A percentile compares a stretch with the other conserved stretches of the same genome.
Evolutionary conservation across 1,140 invertebrate species (phyloP).

Genomic region (Lepidurus packardi): DNA sequence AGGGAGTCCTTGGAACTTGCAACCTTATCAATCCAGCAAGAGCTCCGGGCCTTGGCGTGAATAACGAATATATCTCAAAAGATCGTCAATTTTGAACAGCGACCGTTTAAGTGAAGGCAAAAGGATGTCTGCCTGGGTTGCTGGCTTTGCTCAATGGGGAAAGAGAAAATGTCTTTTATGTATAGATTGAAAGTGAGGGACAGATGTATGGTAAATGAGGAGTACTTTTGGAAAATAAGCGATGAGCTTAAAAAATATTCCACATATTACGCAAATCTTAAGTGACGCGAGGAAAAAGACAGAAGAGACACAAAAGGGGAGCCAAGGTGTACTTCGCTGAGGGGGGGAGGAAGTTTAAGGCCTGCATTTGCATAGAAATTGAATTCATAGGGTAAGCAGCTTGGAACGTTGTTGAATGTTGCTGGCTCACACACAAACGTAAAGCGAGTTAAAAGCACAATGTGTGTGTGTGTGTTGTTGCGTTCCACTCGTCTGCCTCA

Average conservation of each 20-base stretch:
- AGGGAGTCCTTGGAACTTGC: too few species aligned
- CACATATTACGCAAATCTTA: neutral
- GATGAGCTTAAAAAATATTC: neutral
- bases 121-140: too few species aligned
- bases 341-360: neutral
- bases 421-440: neutral
- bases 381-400: constrained; percentile 18
- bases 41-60: too few species aligned
- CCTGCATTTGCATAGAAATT: constrained; percentile 13
- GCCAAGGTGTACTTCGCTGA: neutral
- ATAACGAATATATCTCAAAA: too few species aligned
- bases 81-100: too few species aligned
- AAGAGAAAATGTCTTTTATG: too few species aligned
- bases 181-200: neutral
- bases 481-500: neutral
- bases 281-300: neutral
- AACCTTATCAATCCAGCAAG: too few species aligned
- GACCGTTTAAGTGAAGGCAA: too few species aligned
- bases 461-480: constrained; percentile 1
- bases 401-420: neutral
- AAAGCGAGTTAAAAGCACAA: neutral
- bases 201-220: neutral
- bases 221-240: neutral
- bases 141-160: too few species aligned
- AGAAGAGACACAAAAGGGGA: neutral